Evolutionary conservation across 1,140 invertebrate species (phyloP), one percentile per base, ranked within the genome.

Genomic region (Calosoma granatense): DNA sequence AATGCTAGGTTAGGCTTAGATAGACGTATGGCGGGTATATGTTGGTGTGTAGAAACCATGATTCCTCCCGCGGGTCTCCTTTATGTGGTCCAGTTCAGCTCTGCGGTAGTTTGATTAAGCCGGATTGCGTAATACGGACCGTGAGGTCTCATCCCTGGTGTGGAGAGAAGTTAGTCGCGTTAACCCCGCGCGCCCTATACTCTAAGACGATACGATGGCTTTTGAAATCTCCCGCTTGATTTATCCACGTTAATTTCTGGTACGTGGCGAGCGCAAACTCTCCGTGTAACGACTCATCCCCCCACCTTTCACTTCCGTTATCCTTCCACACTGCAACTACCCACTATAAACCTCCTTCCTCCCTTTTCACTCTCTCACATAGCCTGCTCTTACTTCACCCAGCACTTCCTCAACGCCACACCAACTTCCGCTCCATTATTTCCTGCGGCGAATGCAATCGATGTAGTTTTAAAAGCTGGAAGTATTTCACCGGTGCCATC

Each of bases 241-340:
- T 63, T 63, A 63, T 63, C 57, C 59, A 56, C 53, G 55, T 61
- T 63, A 57, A 63, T 61, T 63, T 63, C 59, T 55, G 51, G 51
- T 51, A 54, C 43, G 39, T 19, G 53, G 23, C 47, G 47, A 53
- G 22, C 51, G 47, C 54, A 54, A 53, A 60, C 58, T 54, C n/a
- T n/a, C n/a, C n/a, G n/a, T n/a, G 26, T 36, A 36, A 36, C 26
- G 26, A 36, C 26, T 36, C 26, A 36, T 9, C 26, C 26, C 6
- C 26, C 26, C 26, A 36, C 26, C 6, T 36, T 36, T 36, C 26
- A n/a, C n/a, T n/a, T n/a, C 26, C 6, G 26, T 36, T 36, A n/a
- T 36, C 26, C 26, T n/a, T n/a, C n/a, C n/a, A n/a, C n/a, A n/a
- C 26, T 9, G n/a, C 26, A 36, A n/a, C 26, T n/a, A n/a, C 26